Percentiles rank a stretch among this genome's conserved stretches.
These are phyloP conservation scores for Drosophila neocordata DNA, from an alignment of 1,140 invertebrate genomes.

Conservation along the genomic window DNA sequence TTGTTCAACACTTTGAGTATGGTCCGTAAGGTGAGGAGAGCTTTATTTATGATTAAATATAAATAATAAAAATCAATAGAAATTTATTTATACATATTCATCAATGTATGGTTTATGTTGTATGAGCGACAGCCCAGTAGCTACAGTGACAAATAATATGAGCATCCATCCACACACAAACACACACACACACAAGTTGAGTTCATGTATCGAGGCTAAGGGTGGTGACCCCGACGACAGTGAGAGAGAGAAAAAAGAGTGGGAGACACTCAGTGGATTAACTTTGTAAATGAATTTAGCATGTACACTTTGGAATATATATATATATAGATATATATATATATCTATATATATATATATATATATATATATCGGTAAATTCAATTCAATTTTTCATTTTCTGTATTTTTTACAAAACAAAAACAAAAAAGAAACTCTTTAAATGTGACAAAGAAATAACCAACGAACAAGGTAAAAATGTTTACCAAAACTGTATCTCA, in stretches of 20 bases:
- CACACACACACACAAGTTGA: constrained; percentile 7
- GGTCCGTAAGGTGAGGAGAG: neutral
- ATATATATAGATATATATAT: neutral
- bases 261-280: constrained; percentile 32
- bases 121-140: constrained; percentile 15
- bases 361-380: neutral
- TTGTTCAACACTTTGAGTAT: constrained; percentile 31
- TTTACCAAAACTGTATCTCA: neutral
- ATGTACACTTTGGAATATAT: constrained; percentile 35
- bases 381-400: constrained; percentile 1
- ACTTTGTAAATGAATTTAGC: constrained; percentile 57
- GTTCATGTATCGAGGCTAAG: constrained; percentile 50
- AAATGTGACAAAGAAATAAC: too few relatives aligned
- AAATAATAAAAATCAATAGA: constrained; percentile 64
- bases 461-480: neutral
- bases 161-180: constrained; percentile 37
- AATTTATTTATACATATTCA: constrained; percentile 63
- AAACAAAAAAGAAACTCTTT: too few relatives aligned
- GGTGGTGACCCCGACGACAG: constrained; percentile 34
- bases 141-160: constrained; percentile 32
- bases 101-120: constrained; percentile 50
- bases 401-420: neutral
- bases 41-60: constrained; percentile 63
- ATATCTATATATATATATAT: neutral
- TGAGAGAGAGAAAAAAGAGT: constrained; percentile 9